A percentile compares a stretch with the other conserved stretches of the same genome.
Conservation (phyloP, 2,113 vertebrate species). For the Lagopus muta region DNA sequence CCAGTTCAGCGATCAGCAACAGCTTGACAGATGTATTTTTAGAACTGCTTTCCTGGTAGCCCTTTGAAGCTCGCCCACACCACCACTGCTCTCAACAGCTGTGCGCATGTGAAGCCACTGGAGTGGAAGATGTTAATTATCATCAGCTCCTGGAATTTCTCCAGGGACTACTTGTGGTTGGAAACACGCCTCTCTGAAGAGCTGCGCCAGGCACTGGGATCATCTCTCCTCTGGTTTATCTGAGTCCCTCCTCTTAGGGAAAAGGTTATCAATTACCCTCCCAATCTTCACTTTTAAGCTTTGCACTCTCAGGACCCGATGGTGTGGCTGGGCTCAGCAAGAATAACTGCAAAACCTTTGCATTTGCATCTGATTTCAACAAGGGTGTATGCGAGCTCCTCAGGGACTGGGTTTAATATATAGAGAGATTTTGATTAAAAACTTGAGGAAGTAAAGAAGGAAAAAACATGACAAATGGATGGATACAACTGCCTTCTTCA, state of each 20-base stretch:
- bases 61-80: slow-evolving; percentile 31
- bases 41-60: not conserved
- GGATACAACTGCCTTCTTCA: not conserved
- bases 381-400: not conserved
- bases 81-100: slow-evolving; percentile 50
- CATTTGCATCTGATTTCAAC: not conserved
- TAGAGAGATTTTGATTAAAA: not conserved
- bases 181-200: slow-evolving; percentile 14
- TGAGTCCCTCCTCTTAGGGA: not conserved
- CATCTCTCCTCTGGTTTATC: not conserved
- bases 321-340: not conserved
- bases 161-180: slow-evolving; percentile 63
- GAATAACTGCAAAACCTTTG: not conserved
- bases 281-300: not conserved
- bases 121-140: slow-evolving; percentile 70
- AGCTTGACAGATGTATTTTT: slow-evolving; percentile 32
- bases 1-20: slow-evolving; percentile 15
- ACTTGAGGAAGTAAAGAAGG: not conserved
- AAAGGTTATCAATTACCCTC: not conserved
- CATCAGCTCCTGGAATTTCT: slow-evolving; percentile 71
- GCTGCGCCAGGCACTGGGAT: not conserved
- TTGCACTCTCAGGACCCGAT: not conserved
- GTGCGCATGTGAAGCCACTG: slow-evolving; percentile 12
- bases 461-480: not conserved
- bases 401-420: not conserved